Evolutionary conservation across 2,888 invertebrate species (phyloP), one percentile per base, ranked within the genome.

Genomic region (Orthonychiurus folsomi): DNA sequence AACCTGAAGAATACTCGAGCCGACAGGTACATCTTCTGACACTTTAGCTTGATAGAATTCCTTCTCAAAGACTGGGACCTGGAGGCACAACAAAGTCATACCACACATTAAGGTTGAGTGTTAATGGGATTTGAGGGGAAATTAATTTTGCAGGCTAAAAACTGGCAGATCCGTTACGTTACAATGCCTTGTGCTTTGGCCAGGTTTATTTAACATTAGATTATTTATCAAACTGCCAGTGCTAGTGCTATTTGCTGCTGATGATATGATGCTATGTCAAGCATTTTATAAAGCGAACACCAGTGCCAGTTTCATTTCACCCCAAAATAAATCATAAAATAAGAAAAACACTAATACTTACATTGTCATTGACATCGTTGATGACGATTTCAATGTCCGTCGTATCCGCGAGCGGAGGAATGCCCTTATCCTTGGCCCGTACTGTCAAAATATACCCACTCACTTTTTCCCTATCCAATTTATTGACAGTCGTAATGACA

Each of bases 371-470:
- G 0, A 95, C 92, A 76, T 99, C 99, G 0, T 89, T 88, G 0
- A 99, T 87, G 0, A 90, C 87, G 71, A 99, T 92, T 77, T 96
- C 94, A 0, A 99, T 88, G 74, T 94, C 93, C 0, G 96, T 95
- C 0, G 93, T 93, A 75, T 96, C 95, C 1, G 90, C 89, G 20
- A 93, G 79, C 0, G 93, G 85, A 0, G 95, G 95, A 50, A 85
- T 84, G 1, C 97, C 97, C 1, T 93, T 92, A 77, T 97, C 97
- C 66, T 85, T 84, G 0, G 95, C 97, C 0, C 89, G 93, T 1
- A 97, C 93, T 0, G 91, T 92, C 48, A 97, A 78, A 5, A 93
- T 80, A 76, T 93, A 96, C 0, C 89, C 86, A 73, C 82, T 75
- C 56, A 80, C 76, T 20, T 84, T 82, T 78, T 99, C 97, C 26